Evolutionary conservation across 2,113 vertebrate genomes (phyloP).

Genomic region (Crypturellus undulatus): DNA sequence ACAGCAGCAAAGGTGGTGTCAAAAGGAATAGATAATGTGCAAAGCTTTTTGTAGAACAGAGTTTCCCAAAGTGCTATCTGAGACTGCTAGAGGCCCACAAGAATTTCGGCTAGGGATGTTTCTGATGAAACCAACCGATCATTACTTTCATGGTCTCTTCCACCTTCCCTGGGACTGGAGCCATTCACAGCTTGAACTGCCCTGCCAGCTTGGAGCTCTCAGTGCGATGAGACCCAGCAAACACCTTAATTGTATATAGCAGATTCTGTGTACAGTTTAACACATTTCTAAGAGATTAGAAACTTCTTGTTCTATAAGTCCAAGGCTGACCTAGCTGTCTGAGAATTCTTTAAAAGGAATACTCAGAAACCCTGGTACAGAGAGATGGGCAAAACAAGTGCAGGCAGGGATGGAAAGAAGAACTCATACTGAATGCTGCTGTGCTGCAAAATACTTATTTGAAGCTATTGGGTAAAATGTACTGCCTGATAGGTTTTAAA

Average conservation of each 20-base stretch:
- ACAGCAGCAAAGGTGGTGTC: background rate
- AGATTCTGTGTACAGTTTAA: background rate
- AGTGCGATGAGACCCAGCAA: background rate
- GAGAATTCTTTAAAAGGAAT: background rate
- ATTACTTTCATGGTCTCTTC: background rate
- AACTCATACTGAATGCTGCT: background rate
- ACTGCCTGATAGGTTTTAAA: background rate
- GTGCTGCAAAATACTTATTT: background rate
- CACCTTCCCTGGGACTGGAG: background rate
- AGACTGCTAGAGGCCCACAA: background rate
- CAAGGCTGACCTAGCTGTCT: background rate
- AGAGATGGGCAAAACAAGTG: background rate
- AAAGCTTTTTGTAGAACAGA: background rate
- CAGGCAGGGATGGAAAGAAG: background rate
- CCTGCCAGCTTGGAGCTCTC: background rate
- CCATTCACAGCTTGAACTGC: background rate
- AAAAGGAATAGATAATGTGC: accelerated
- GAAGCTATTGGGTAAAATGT: background rate
- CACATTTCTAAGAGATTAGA: background rate
- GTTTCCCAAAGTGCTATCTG: background rate
- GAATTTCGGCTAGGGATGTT: background rate
- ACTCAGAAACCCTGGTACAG: background rate
- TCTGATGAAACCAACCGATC: background rate
- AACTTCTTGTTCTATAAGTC: background rate
- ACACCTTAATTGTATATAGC: background rate